Evolutionary conservation across 2,113 vertebrate genomes (phyloP).

Genomic region (Aramus guarauna): DNA sequence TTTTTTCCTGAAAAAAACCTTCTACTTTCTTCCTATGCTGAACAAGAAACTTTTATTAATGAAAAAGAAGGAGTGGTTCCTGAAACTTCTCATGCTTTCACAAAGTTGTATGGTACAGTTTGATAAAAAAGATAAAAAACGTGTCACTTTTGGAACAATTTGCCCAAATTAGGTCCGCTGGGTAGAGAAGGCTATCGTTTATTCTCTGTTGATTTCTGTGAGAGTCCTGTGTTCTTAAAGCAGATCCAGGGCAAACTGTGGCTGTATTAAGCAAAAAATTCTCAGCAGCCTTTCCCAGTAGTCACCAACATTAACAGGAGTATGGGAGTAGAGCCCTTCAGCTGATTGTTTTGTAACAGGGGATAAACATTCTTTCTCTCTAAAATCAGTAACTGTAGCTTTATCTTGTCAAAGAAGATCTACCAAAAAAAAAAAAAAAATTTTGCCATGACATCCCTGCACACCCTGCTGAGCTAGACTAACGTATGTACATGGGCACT

Average conservation of each 20-base stretch:
- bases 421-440: neutral
- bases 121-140: neutral
- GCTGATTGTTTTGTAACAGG: neutral
- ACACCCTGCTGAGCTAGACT: neutral
- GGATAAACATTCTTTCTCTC: neutral
- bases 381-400: neutral
- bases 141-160: neutral
- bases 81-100: neutral
- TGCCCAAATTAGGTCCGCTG: neutral
- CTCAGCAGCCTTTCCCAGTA: neutral
- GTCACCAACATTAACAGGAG: neutral
- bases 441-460: neutral
- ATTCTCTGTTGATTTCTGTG: neutral
- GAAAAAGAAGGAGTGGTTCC: neutral
- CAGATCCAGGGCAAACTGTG: neutral
- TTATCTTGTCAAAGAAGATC: neutral
- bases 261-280: neutral
- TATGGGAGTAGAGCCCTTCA: neutral
- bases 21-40: neutral
- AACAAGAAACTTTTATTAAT: neutral
- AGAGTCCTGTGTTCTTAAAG: neutral
- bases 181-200: neutral
- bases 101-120: neutral
- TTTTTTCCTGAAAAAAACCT: neutral
- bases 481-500: neutral